Evolutionary conservation across 2,797 vertebrate genomes (phyloP).

Genomic region (Choloepus didactylus): DNA sequence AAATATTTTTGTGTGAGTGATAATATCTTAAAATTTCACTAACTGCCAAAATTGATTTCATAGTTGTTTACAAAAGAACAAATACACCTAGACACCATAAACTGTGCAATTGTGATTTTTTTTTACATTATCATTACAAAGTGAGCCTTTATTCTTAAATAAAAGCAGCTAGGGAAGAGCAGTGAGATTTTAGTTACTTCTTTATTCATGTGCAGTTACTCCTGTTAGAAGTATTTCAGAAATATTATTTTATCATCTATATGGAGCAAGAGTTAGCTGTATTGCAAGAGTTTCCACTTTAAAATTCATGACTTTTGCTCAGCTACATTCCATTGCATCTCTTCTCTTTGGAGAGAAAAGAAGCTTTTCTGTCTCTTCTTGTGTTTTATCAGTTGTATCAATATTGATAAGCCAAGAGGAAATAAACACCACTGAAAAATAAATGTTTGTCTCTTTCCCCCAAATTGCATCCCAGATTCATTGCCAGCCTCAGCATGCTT

Average conservation of each 20-base stretch:
- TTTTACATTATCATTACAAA: conserved; percentile 1
- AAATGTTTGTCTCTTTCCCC: conserved; percentile 34
- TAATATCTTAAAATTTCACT: conserved; percentile 54
- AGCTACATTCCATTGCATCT: conserved; percentile 12
- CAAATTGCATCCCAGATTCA: conserved; percentile 57
- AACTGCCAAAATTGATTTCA: conserved; percentile 45
- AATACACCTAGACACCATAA: background rate
- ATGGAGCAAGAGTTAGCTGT: background rate
- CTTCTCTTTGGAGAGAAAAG: conserved; percentile 51
- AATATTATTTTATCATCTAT: background rate
- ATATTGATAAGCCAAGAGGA: conserved; percentile 63
- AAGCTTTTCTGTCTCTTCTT: conserved; percentile 59
- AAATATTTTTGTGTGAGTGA: conserved; percentile 50
- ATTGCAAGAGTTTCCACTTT: background rate
- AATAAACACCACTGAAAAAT: conserved; percentile 58
- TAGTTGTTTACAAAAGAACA: conserved; percentile 30
- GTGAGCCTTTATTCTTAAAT: background rate
- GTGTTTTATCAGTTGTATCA: conserved; percentile 62
- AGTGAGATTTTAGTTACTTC: background rate
- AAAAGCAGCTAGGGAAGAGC: background rate
- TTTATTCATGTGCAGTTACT: background rate
- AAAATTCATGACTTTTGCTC: conserved; percentile 20
- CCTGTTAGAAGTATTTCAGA: conserved; percentile 31
- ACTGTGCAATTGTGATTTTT: background rate
- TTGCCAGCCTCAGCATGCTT: conserved; percentile 62